phyloP scores from a whole-genome alignment of 2,888 invertebrate genomes.

The Cheilosia scutellata region DNA sequence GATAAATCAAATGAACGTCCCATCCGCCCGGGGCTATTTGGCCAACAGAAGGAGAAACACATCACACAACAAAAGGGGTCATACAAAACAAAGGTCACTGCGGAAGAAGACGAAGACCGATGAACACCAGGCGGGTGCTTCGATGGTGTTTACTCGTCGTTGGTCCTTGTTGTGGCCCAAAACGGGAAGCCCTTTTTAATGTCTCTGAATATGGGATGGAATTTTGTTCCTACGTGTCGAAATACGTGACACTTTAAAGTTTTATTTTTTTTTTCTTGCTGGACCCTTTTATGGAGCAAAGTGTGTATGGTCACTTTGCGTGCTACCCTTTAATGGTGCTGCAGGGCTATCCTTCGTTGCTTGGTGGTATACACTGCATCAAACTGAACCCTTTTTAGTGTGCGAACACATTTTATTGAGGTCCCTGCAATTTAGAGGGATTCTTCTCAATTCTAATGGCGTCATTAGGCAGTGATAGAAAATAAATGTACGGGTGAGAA shows the following conservation, averaged over 20 bases:
- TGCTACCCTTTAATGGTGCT: constrained; percentile 52
- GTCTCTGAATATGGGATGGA: no score
- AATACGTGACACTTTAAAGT: constrained; percentile 65
- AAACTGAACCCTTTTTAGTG: constrained; percentile 37
- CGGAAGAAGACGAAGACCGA: not conserved
- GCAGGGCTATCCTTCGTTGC: constrained; percentile 27
- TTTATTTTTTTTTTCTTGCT: constrained; percentile 11
- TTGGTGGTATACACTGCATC: constrained; percentile 33
- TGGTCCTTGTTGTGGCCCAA: constrained; percentile 21
- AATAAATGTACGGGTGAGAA: constrained; percentile 31
- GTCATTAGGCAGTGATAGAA: constrained; percentile 26
- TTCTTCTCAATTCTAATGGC: constrained; percentile 44
- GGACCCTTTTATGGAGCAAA: constrained; percentile 13
- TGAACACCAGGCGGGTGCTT: not conserved
- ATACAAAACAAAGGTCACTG: constrained; percentile 45
- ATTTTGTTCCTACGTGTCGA: not conserved
- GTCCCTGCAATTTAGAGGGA: constrained; percentile 46
- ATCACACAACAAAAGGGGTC: not conserved
- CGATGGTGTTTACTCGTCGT: constrained; percentile 32
- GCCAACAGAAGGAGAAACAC: constrained; percentile 3
- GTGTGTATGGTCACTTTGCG: constrained; percentile 45
- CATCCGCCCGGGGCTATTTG: constrained; percentile 3
- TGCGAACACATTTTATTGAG: constrained; percentile 57
- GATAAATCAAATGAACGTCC: constrained; percentile 45
- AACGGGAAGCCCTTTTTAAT: no score